Evolutionary conservation across 2,113 vertebrate genomes (phyloP).

Genomic region (Dipodomys stephensi): DNA sequence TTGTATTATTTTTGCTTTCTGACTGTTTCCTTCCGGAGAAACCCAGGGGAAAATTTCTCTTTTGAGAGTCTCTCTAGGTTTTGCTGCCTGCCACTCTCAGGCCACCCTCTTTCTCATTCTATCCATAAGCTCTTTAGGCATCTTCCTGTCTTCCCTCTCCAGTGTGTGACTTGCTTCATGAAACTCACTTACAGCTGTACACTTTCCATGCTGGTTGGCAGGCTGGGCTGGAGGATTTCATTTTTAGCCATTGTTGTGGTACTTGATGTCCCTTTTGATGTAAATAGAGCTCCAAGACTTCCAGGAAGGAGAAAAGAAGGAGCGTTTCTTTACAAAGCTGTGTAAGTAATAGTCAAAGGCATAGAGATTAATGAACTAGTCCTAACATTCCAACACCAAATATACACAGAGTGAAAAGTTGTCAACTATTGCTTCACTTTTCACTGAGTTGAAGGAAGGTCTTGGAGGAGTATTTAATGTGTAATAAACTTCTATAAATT

Average conservation of each 20-base stretch:
- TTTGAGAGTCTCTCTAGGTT: conserved; percentile 41
- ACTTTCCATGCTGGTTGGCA: conserved; percentile 43
- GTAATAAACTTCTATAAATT: background rate
- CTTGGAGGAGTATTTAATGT: background rate
- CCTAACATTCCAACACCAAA: background rate
- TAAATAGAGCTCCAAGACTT: conserved; percentile 60
- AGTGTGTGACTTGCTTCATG: conserved; percentile 46
- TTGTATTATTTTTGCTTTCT: conserved; percentile 32
- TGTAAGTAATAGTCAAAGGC: conserved; percentile 14
- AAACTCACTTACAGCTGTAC: conserved; percentile 56
- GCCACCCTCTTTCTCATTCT: conserved; percentile 25
- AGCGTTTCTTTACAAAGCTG: background rate
- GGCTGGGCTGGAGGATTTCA: conserved; percentile 60
- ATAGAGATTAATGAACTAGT: conserved; percentile 55
- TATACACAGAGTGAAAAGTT: conserved; percentile 21
- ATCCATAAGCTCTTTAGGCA: conserved; percentile 61
- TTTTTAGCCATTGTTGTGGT: conserved; percentile 68
- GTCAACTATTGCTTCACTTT: conserved; percentile 29
- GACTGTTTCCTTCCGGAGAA: conserved; percentile 37
- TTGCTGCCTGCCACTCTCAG: conserved; percentile 25
- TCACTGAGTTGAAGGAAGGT: background rate
- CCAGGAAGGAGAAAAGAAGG: background rate
- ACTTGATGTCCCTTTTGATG: conserved; percentile 61
- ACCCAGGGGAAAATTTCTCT: conserved; percentile 47
- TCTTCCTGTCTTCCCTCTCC: conserved; percentile 50